Evolutionary conservation across 1,140 invertebrate genomes (phyloP).

Genomic region (Eupristina koningsbergeri): DNA sequence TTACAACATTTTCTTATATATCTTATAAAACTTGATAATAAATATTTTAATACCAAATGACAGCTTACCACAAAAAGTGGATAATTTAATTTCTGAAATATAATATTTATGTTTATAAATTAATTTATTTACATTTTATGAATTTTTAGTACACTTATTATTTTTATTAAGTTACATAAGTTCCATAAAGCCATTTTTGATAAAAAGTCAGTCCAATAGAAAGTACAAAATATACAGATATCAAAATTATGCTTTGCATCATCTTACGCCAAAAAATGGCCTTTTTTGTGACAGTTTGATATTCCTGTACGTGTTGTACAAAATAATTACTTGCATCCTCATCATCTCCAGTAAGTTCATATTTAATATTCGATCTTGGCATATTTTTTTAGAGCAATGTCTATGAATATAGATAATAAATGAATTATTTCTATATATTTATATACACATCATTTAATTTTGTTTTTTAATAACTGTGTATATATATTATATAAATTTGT

Average conservation of each 20-base stretch:
- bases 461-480: too few species aligned
- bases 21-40: slow-evolving; percentile 81
- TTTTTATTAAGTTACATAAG: slow-evolving; percentile 74
- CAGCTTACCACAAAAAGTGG: slow-evolving; percentile 88
- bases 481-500: too few species aligned
- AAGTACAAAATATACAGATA: slow-evolving; percentile 88
- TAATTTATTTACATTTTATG: not conserved
- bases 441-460: too few species aligned
- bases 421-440: too few species aligned
- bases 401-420: slow-evolving; percentile 29
- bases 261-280: slow-evolving; percentile 63
- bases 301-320: slow-evolving; percentile 62
- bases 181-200: slow-evolving; percentile 90
- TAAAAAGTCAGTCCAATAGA: slow-evolving; percentile 98
- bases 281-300: slow-evolving; percentile 60
- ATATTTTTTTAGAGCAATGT: slow-evolving; percentile 59
- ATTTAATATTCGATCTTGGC: slow-evolving; percentile 69
- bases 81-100: slow-evolving; percentile 84
- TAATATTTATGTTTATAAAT: slow-evolving; percentile 11
- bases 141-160: slow-evolving; percentile 1
- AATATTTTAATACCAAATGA: slow-evolving; percentile 89
- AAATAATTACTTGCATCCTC: slow-evolving; percentile 67
- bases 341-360: slow-evolving; percentile 68
- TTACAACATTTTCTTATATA: slow-evolving; percentile 76
- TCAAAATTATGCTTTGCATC: slow-evolving; percentile 73